Evolutionary conservation across 2,888 invertebrate genomes (phyloP).

Genomic region (Cataglyphis rosenhaueri): DNA sequence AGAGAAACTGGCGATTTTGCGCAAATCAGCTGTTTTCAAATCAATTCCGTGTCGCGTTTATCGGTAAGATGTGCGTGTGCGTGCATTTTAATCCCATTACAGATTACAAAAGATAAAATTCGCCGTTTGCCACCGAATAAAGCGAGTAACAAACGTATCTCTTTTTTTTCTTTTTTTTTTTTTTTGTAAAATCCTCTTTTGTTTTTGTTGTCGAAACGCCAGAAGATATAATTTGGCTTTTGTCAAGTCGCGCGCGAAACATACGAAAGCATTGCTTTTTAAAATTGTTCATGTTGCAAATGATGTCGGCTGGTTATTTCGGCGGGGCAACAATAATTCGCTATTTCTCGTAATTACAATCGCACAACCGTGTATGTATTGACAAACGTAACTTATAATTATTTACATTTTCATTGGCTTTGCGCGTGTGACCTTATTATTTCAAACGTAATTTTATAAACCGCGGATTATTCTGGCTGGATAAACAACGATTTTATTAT

Average conservation of each 20-base stretch:
- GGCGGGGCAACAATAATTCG: conserved; percentile 32
- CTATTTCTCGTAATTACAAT: conserved; percentile 37
- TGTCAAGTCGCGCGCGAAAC: conserved; percentile 25
- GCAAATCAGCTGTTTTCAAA: neutral
- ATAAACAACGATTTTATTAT: conserved; percentile 40
- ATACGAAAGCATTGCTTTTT: conserved; percentile 14
- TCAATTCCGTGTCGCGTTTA: neutral
- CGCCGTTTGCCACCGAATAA: conserved; percentile 7
- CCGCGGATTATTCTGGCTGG: conserved; percentile 25
- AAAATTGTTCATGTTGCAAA: conserved; percentile 37
- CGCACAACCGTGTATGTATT: neutral
- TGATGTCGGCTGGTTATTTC: conserved; percentile 23
- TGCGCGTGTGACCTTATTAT: conserved; percentile 33
- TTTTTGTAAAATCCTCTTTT: conserved; percentile 16
- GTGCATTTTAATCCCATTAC: conserved; percentile 17
- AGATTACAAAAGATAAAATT: conserved; percentile 13
- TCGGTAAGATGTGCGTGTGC: neutral
- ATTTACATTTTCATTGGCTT: conserved; percentile 41
- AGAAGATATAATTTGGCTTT: conserved; percentile 28
- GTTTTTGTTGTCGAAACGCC: conserved; percentile 11
- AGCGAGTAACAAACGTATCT: conserved; percentile 21
- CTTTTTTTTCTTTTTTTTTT: conserved; percentile 7
- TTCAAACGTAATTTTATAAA: conserved; percentile 51
- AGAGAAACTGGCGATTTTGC: neutral
- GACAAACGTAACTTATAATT: conserved; percentile 52